A percentile compares a stretch with the other conserved stretches of the same genome.
Conservation (phyloP, 92 coral and sea anemone species). For the Heliopora coerulea region DNA sequence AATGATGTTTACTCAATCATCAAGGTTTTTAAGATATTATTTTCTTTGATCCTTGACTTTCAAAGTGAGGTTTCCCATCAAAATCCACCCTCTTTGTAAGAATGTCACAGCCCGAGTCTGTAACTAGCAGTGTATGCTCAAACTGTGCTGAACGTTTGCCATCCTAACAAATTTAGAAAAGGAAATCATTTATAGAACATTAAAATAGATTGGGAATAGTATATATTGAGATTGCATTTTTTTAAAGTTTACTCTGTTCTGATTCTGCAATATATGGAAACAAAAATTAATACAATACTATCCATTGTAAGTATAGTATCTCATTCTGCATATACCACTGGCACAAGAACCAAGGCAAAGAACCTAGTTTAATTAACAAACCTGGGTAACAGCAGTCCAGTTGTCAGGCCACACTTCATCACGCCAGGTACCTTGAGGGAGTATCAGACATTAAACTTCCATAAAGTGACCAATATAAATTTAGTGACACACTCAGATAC, state of each 20-base stretch:
- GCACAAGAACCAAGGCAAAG: not conserved
- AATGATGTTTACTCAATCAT: too few relatives aligned
- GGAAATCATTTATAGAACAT: too few relatives aligned
- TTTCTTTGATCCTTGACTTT: conserved; percentile 51
- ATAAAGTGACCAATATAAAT: too few relatives aligned
- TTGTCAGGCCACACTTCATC: conserved; percentile 96
- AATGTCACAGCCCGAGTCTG: conserved; percentile 92
- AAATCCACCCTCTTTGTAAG: conserved; percentile 76
- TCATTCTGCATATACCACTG: too few relatives aligned
- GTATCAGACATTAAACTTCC: too few relatives aligned
- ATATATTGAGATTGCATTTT: too few relatives aligned
- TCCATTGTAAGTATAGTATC: not conserved
- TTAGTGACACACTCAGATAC: too few relatives aligned
- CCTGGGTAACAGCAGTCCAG: conserved; percentile 98
- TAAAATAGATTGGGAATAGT: not conserved
- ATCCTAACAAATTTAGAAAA: conserved; percentile 54
- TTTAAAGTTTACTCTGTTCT: too few relatives aligned
- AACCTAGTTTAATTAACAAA: too few relatives aligned
- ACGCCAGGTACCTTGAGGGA: conserved; percentile 81
- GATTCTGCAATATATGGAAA: too few relatives aligned
- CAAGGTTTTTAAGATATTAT: not conserved
- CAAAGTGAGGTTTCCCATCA: conserved; percentile 79
- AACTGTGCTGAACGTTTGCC: conserved; percentile 96
- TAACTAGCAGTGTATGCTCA: conserved; percentile 92
- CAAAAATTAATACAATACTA: too few relatives aligned